Percentiles rank a stretch among this genome's conserved stretches.
Conservation (phyloP, 2,113 vertebrate species). For the Grammomys surdaster region DNA sequence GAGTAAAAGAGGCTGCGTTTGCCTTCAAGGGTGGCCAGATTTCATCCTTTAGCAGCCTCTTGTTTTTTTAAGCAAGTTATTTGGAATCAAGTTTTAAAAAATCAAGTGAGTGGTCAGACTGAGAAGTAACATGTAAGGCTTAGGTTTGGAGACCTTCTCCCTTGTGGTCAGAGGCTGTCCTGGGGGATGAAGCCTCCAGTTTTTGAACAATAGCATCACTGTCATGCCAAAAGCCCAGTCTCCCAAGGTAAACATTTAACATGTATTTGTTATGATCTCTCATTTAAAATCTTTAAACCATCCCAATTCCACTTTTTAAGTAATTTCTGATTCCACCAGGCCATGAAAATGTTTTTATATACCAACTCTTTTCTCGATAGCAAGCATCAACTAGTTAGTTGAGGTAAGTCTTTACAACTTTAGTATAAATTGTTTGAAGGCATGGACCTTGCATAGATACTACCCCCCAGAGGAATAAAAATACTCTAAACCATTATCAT, state of each 20-base stretch:
- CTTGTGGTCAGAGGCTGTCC: background rate
- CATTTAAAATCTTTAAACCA: background rate
- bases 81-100: constrained; percentile 27
- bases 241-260: background rate
- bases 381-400: background rate
- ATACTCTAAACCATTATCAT: background rate
- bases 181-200: background rate
- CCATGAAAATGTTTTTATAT: background rate
- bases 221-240: background rate
- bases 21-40: background rate
- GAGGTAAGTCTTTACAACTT: background rate
- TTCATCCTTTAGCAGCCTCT: background rate
- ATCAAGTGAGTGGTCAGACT: background rate
- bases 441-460: background rate
- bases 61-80: background rate
- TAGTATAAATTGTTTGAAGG: background rate
- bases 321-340: background rate
- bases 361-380: background rate
- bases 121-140: background rate
- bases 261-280: background rate
- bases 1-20: background rate
- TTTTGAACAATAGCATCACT: background rate
- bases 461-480: background rate
- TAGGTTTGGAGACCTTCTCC: background rate
- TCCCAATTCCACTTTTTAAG: background rate